Evolutionary conservation across 2,113 vertebrate genomes (phyloP).

Genomic region (Cyphomyrus discorhynchus): DNA sequence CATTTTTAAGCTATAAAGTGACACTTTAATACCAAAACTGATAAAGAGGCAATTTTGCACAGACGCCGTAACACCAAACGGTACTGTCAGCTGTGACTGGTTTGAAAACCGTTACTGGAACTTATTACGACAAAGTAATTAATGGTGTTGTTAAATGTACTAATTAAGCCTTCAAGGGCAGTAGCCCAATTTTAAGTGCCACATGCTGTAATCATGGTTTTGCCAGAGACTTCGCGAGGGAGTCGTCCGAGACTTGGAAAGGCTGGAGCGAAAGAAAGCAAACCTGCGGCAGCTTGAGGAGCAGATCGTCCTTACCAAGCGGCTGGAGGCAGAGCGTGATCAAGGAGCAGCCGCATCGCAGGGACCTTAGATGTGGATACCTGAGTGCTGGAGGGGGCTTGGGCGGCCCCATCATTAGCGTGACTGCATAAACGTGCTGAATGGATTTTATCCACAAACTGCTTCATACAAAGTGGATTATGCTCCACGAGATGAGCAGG

Average conservation of each 20-base stretch:
- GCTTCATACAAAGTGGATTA: background rate
- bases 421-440: background rate
- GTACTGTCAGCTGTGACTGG: background rate
- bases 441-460: background rate
- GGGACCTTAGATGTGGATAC: constrained; percentile 34
- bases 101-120: background rate
- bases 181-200: background rate
- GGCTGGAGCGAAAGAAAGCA: constrained; percentile 71
- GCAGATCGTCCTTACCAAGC: constrained; percentile 71
- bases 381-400: no score
- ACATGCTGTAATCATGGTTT: background rate
- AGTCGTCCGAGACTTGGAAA: constrained; percentile 80
- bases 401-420: background rate
- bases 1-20: background rate
- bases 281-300: constrained; percentile 77
- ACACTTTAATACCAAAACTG: background rate
- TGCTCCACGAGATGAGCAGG: background rate
- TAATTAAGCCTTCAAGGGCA: background rate
- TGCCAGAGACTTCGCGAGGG: constrained; percentile 81
- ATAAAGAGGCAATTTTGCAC: background rate
- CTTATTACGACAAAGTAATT: background rate
- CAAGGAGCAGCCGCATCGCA: constrained; percentile 43
- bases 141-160: background rate
- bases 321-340: constrained; percentile 66
- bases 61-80: background rate